A percentile compares a stretch with the other conserved stretches of the same genome.
Conservation (phyloP, 2,888 invertebrate species). For the Lottia gigantea region DNA sequence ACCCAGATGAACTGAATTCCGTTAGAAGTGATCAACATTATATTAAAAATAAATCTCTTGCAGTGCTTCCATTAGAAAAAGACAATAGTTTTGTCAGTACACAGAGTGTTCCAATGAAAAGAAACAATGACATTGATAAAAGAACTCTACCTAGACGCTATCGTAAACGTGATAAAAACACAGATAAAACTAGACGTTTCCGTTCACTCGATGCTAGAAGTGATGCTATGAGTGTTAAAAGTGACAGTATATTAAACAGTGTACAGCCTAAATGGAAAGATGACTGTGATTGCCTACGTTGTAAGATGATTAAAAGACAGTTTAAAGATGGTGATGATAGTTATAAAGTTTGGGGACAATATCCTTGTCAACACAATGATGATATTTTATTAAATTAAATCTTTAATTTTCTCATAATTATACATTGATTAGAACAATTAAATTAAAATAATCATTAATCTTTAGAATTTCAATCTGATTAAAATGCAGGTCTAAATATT, state of each 20-base stretch:
- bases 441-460: too few species aligned
- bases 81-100: neutral
- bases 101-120: neutral
- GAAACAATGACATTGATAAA: neutral
- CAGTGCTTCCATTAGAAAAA: slow-evolving; percentile 4
- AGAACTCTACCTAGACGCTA: neutral
- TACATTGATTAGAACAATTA: too few species aligned
- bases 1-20: slow-evolving; percentile 14
- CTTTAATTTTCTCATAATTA: too few species aligned
- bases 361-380: slow-evolving; percentile 40
- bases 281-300: slow-evolving; percentile 51
- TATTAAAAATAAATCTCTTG: neutral
- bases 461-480: too few species aligned
- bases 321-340: slow-evolving; percentile 47
- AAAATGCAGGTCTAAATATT: too few species aligned
- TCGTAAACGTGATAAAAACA: neutral
- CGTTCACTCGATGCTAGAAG: neutral
- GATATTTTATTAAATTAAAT: neutral
- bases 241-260: slow-evolving; percentile 23
- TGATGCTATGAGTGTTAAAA: slow-evolving; percentile 21
- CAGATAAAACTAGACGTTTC: neutral
- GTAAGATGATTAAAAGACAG: slow-evolving; percentile 50
- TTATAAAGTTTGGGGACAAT: slow-evolving; percentile 51
- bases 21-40: neutral
- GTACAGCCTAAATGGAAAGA: slow-evolving; percentile 48